These are phyloP conservation scores for Dermochelys coriacea DNA, from an alignment of 2,797 vertebrate genomes.

Conservation along the genomic window DNA sequence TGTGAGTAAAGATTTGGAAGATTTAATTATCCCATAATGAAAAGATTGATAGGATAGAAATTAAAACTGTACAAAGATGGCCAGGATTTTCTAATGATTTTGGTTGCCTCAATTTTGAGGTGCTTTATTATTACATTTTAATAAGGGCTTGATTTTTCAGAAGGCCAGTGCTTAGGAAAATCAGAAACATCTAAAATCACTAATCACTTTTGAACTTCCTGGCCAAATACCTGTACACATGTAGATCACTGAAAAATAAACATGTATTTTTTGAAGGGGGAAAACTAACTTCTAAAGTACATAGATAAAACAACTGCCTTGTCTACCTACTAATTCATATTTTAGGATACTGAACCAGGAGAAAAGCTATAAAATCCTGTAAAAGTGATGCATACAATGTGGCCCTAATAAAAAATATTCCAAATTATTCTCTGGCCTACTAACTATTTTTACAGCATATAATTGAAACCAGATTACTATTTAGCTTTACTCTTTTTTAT, in stretches of 20 bases:
- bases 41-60: background rate
- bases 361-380: conserved; percentile 64
- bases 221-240: background rate
- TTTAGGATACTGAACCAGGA: conserved; percentile 48
- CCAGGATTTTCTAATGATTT: background rate
- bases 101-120: background rate
- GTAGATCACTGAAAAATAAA: background rate
- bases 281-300: background rate
- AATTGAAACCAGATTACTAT: conserved; percentile 78
- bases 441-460: conserved; percentile 68
- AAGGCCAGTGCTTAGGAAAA: conserved; percentile 22
- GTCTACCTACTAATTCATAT: conserved; percentile 52
- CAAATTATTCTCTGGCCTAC: conserved; percentile 78
- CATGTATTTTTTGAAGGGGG: background rate
- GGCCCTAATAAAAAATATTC: conserved; percentile 72
- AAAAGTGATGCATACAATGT: conserved; percentile 13
- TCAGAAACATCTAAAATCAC: background rate
- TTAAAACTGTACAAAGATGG: background rate
- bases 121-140: background rate
- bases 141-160: background rate
- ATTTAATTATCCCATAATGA: background rate
- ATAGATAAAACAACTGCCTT: background rate
- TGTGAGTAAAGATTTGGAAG: background rate
- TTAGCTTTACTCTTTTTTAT: background rate
- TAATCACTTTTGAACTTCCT: background rate